phyloP scores from a whole-genome alignment of 2,888 invertebrate species.

The Venusia cambrica region DNA sequence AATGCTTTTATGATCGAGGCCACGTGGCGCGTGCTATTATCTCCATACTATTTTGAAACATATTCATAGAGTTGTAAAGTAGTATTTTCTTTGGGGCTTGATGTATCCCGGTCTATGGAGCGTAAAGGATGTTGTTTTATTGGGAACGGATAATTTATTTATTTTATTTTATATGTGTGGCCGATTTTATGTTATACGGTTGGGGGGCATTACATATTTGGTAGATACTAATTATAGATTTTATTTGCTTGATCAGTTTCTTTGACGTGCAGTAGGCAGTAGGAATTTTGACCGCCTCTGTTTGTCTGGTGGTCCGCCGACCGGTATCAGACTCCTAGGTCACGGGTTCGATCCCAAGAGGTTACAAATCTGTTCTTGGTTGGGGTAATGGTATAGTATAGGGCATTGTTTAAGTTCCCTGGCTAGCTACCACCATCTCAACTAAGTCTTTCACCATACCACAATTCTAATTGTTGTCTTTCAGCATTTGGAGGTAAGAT shows the following conservation, averaged over 20 bases:
- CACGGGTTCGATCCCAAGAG: too few species aligned
- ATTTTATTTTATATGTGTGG: conserved; percentile 71
- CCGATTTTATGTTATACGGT: conserved; percentile 62
- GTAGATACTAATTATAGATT: conserved; percentile 7
- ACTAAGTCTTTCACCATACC: too few species aligned
- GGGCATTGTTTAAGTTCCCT: too few species aligned
- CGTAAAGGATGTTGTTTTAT: conserved; percentile 71
- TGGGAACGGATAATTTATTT: conserved; percentile 78
- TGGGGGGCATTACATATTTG: conserved; percentile 20
- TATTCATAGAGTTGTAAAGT: conserved; percentile 30
- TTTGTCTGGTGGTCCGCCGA: too few species aligned
- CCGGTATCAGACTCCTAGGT: too few species aligned
- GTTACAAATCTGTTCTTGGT: too few species aligned
- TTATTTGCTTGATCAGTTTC: neutral
- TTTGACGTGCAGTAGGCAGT: too few species aligned
- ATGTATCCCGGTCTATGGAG: conserved; percentile 34
- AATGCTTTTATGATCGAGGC: conserved; percentile 46
- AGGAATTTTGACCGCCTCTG: too few species aligned
- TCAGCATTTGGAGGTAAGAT: too few species aligned
- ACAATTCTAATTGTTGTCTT: too few species aligned
- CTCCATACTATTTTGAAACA: conserved; percentile 1
- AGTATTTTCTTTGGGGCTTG: neutral
- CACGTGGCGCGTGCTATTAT: conserved; percentile 53
- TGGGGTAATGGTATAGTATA: too few species aligned
- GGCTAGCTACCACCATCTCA: too few species aligned